A percentile compares a stretch with the other conserved stretches of the same genome.
phyloP scores from a whole-genome alignment of 2,888 invertebrate genomes.

The Aricia artaxerxes region DNA sequence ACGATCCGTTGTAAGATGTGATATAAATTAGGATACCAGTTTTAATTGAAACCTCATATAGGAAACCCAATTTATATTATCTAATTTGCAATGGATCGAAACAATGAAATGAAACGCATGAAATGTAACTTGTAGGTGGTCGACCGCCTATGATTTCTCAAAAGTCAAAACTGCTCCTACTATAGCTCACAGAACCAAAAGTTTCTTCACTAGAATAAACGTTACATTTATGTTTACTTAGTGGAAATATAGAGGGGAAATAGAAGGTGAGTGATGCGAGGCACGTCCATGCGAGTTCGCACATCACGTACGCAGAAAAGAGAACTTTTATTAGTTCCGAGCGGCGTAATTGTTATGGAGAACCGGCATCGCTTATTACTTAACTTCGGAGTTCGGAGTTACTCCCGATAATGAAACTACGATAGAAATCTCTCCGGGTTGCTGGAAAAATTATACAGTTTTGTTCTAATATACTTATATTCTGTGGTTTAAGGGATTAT shows the following conservation, averaged over 20 bases:
- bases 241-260: slow-evolving; percentile 57
- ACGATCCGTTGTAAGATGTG: no score
- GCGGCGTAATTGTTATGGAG: slow-evolving; percentile 73
- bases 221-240: slow-evolving; percentile 32
- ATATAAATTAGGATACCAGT: no score
- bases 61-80: no score
- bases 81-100: no score
- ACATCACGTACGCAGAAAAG: slow-evolving; percentile 69
- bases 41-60: no score
- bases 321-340: slow-evolving; percentile 76
- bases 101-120: no score
- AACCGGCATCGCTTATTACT: slow-evolving; percentile 66
- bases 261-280: slow-evolving; percentile 58
- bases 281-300: slow-evolving; percentile 67
- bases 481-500: no score
- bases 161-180: no score
- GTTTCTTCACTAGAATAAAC: neutral
- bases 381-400: slow-evolving; percentile 57
- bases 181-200: no score
- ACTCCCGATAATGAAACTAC: slow-evolving; percentile 31
- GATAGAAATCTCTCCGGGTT: slow-evolving; percentile 3
- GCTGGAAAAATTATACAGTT: neutral
- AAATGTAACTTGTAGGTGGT: no score
- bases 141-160: no score
- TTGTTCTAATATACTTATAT: neutral